Conservation (phyloP, 2,888 invertebrate species). For the Athrips mouffetella region DNA sequence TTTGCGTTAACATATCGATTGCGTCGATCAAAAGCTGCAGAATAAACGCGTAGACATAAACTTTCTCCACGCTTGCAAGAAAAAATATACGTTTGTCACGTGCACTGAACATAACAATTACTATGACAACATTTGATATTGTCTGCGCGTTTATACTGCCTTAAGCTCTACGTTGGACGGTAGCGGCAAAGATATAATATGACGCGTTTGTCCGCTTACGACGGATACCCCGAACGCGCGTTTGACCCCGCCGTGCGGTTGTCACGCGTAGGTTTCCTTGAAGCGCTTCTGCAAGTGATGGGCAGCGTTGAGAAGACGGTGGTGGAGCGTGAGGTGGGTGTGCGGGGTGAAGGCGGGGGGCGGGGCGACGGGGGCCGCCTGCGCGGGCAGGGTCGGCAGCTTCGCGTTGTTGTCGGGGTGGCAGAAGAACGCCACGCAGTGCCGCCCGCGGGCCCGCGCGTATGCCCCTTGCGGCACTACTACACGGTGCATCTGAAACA, state of each 20-base stretch:
- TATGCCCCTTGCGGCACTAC: constrained; percentile 82
- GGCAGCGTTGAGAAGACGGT: constrained; percentile 82
- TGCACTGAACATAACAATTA: too few species aligned
- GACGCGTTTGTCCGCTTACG: constrained; percentile 38
- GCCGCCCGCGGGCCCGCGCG: constrained; percentile 81
- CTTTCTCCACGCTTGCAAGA: too few species aligned
- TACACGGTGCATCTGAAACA: constrained; percentile 83
- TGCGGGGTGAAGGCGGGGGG: constrained; percentile 64
- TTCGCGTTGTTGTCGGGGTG: constrained; percentile 81
- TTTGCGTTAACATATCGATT: too few species aligned
- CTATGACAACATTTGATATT: too few species aligned
- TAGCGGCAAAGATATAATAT: not conserved
- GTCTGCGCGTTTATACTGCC: too few species aligned
- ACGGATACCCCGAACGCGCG: constrained; percentile 35
- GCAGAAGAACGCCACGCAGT: constrained; percentile 87
- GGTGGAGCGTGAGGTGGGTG: constrained; percentile 63
- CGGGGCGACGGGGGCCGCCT: constrained; percentile 55
- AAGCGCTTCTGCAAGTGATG: constrained; percentile 85
- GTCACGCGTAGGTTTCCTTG: constrained; percentile 83
- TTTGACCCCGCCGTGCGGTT: constrained; percentile 40
- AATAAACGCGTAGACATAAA: too few species aligned
- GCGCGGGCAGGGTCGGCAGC: constrained; percentile 71
- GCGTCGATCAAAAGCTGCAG: too few species aligned
- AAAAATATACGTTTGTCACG: too few species aligned
- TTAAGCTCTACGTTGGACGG: not conserved